These are phyloP conservation scores for Clivina fossor DNA, from an alignment of 2,888 invertebrate species.

Conservation along the genomic window DNA sequence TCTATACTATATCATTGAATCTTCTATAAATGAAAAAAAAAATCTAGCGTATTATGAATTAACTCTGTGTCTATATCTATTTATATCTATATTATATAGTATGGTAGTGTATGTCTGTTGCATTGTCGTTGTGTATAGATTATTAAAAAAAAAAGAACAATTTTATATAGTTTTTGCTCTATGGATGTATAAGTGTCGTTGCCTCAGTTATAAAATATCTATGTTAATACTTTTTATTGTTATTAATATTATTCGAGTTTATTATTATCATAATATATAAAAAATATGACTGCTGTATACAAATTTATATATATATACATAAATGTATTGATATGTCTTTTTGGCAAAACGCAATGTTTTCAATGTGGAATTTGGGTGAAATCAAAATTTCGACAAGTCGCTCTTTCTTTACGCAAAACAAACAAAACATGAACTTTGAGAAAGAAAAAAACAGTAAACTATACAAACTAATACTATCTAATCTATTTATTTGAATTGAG, in stretches of 20 bases:
- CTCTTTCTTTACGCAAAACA: slow-evolving; percentile 15
- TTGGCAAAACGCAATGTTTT: slow-evolving; percentile 53
- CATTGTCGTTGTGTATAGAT: slow-evolving; percentile 37
- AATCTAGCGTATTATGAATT: slow-evolving; percentile 30
- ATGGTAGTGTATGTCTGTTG: slow-evolving; percentile 34
- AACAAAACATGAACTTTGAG: slow-evolving; percentile 6
- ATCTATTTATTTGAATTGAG: neutral
- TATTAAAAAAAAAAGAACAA: slow-evolving; percentile 30
- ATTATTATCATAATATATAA: slow-evolving; percentile 21
- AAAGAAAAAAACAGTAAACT: too few relatives aligned
- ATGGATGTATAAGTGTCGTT: slow-evolving; percentile 55
- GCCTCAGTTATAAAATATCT: slow-evolving; percentile 43
- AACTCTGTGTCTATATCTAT: slow-evolving; percentile 36
- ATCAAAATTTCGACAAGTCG: slow-evolving; percentile 44
- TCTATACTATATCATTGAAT: slow-evolving; percentile 34
- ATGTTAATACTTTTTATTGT: slow-evolving; percentile 6
- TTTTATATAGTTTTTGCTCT: slow-evolving; percentile 47
- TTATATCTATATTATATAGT: slow-evolving; percentile 34
- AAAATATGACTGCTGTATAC: slow-evolving; percentile 25
- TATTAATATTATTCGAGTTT: slow-evolving; percentile 24
- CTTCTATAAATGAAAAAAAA: slow-evolving; percentile 30
- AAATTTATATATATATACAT: slow-evolving; percentile 22
- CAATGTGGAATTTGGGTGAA: slow-evolving; percentile 57
- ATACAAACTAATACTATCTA: too few relatives aligned
- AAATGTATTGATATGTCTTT: slow-evolving; percentile 46